A percentile compares a stretch with the other conserved stretches of the same genome.
These are phyloP conservation scores for Chymomyza caudatula DNA, from an alignment of 2,888 invertebrate genomes.

Conservation along the genomic window DNA sequence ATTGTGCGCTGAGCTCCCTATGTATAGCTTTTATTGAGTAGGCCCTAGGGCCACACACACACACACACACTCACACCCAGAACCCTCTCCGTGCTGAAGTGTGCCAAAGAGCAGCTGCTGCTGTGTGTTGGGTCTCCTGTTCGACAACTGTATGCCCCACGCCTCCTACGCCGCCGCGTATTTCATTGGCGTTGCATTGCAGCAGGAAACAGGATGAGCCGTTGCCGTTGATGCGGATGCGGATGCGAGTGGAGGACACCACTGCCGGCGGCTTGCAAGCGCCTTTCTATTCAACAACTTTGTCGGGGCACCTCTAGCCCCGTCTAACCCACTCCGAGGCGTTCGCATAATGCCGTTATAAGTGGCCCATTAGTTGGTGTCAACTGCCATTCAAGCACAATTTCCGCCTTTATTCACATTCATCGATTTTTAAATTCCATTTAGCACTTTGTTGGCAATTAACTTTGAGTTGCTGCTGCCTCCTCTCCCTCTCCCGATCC, in stretches of 20 bases:
- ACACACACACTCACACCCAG: not conserved
- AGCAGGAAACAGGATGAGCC: not conserved
- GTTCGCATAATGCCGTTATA: not conserved
- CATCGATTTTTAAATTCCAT: slow-evolving; percentile 39
- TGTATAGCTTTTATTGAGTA: not conserved
- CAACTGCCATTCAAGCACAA: slow-evolving; percentile 50
- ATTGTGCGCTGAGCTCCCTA: not conserved
- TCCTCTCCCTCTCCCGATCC: not conserved
- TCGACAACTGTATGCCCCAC: not conserved
- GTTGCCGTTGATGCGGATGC: not conserved
- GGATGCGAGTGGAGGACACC: not conserved
- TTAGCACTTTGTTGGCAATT: slow-evolving; percentile 19
- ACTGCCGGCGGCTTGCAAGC: not conserved
- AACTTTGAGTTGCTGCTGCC: not conserved
- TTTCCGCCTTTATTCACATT: slow-evolving; percentile 34
- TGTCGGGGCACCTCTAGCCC: not conserved
- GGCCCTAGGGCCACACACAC: not conserved
- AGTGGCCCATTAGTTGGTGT: slow-evolving; percentile 46
- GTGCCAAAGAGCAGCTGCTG: not conserved
- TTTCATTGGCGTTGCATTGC: no score
- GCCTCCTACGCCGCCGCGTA: not conserved
- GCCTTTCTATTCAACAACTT: not conserved
- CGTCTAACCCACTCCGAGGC: not conserved
- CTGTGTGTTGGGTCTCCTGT: no score
- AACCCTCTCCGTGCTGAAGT: not conserved